phyloP scores from a whole-genome alignment of 2,113 vertebrate genomes.

The Chaetura pelagica region DNA sequence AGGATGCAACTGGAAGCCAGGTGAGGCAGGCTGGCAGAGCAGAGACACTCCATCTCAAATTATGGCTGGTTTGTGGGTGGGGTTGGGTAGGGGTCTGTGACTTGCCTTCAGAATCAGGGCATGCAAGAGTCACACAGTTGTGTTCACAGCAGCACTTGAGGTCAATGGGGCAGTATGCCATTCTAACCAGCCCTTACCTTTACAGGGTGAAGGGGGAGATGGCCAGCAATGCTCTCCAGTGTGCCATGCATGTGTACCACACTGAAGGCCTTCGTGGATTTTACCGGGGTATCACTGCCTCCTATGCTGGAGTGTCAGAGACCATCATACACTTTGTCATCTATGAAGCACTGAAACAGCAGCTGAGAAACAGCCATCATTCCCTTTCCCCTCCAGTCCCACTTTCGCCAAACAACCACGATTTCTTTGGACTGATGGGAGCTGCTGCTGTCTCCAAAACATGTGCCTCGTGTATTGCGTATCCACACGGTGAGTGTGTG shows the following conservation, averaged over 20 bases:
- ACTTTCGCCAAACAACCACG: background rate
- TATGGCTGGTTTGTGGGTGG: background rate
- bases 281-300: conserved; percentile 72
- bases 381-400: conserved; percentile 10
- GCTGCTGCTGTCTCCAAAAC: conserved; percentile 71
- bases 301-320: conserved; percentile 72
- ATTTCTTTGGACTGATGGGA: conserved; percentile 69
- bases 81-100: background rate
- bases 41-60: background rate
- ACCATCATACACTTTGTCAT: conserved; percentile 73
- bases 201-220: conserved; percentile 32
- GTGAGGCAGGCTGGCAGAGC: background rate
- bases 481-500: conserved; percentile 67
- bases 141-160: background rate
- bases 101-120: background rate
- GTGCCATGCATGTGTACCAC: conserved; percentile 52
- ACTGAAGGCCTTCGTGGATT: conserved; percentile 67
- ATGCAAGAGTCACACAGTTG: background rate
- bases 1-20: conserved; percentile 71
- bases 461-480: conserved; percentile 63
- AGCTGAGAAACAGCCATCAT: conserved; percentile 18
- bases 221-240: conserved; percentile 44
- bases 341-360: conserved; percentile 68
- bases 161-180: background rate
- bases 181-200: background rate